Conservation (phyloP, 2,888 invertebrate species). For the Orchesellides sinensis region DNA sequence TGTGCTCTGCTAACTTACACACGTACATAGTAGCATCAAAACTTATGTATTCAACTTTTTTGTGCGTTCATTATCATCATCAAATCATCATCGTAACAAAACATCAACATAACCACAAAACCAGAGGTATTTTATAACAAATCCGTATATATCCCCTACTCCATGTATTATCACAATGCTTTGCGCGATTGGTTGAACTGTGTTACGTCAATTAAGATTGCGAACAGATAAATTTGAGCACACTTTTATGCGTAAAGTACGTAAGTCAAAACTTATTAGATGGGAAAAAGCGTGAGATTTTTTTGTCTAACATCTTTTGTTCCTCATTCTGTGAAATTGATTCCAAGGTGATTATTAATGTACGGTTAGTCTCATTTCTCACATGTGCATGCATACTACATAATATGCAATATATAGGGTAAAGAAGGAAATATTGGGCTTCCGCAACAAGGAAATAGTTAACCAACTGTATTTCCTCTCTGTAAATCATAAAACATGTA, state of each 20-base stretch:
- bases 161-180: no score
- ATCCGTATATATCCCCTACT: no score
- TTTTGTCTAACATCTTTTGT: slow-evolving; percentile 28
- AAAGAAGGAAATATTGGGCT: slow-evolving; percentile 29
- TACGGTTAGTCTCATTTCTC: no score
- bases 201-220: slow-evolving; percentile 32
- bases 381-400: no score
- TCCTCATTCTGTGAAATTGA: slow-evolving; percentile 53
- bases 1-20: background rate
- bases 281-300: slow-evolving; percentile 34
- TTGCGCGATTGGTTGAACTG: slow-evolving; percentile 12
- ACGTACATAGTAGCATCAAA: background rate
- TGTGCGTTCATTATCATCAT: no score
- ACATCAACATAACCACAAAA: no score
- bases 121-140: no score
- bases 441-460: slow-evolving; percentile 63
- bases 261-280: background rate
- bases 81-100: no score
- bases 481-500: background rate
- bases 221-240: slow-evolving; percentile 2
- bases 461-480: slow-evolving; percentile 22
- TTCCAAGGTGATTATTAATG: slow-evolving; percentile 59
- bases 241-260: background rate
- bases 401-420: background rate
- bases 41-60: background rate